Evolutionary conservation across 2,797 vertebrate genomes (phyloP).

Genomic region (Arremon brunneinucha): DNA sequence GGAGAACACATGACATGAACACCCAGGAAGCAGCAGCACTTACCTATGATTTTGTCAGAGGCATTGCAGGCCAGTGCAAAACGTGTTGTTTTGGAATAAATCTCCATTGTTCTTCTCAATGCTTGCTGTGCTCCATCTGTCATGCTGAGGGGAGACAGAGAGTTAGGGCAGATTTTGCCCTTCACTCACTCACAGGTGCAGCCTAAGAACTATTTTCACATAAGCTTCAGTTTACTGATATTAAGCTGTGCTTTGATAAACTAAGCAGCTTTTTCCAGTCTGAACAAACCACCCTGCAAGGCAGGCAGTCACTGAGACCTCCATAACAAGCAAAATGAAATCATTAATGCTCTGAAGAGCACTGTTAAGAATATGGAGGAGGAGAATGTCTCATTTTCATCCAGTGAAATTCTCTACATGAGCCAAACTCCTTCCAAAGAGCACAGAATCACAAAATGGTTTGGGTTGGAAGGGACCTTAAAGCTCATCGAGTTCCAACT

Average conservation of each 20-base stretch:
- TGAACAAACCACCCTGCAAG: neutral
- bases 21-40: neutral
- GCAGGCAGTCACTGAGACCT: neutral
- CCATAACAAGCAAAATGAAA: neutral
- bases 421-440: neutral
- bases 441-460: neutral
- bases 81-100: slow-evolving; percentile 96
- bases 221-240: neutral
- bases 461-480: neutral
- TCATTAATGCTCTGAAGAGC: neutral
- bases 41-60: slow-evolving; percentile 95
- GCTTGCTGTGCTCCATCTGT: slow-evolving; percentile 98
- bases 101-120: slow-evolving; percentile 95
- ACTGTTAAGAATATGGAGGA: neutral
- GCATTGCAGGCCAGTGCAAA: slow-evolving; percentile 96
- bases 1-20: neutral
- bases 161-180: neutral
- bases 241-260: neutral
- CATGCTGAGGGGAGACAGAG: slow-evolving; percentile 81
- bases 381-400: neutral
- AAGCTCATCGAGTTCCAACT: neutral
- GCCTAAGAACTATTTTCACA: neutral
- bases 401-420: neutral
- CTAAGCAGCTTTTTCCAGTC: neutral
- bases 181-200: neutral